Conservation (phyloP, 2,797 vertebrate species). For the Furcifer pardalis region DNA sequence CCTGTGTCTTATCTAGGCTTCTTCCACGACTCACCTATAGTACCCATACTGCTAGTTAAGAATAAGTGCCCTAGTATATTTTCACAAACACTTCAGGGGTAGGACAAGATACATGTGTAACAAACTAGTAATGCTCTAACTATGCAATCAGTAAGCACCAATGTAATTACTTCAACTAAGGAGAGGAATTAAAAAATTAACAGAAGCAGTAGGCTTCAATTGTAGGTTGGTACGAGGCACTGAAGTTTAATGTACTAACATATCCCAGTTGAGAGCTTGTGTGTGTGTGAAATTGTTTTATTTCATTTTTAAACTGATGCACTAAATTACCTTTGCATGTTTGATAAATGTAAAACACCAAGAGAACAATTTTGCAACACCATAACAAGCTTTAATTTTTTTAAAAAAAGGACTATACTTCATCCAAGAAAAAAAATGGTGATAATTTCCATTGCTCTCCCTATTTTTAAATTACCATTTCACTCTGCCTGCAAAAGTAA, state of each 20-base stretch:
- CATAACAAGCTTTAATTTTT: conserved; percentile 41
- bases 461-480: conserved; percentile 48
- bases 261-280: background rate
- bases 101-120: too few relatives aligned
- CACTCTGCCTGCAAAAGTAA: conserved; percentile 56
- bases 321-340: conserved; percentile 44
- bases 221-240: background rate
- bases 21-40: too few relatives aligned
- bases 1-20: too few relatives aligned
- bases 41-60: too few relatives aligned
- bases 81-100: too few relatives aligned
- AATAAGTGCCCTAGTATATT: too few relatives aligned
- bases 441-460: conserved; percentile 35
- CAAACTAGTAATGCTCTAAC: too few relatives aligned
- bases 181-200: background rate
- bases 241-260: conserved; percentile 46
- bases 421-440: conserved; percentile 37
- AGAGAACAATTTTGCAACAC: conserved; percentile 31
- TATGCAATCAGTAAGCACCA: too few relatives aligned
- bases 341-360: conserved; percentile 14
- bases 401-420: too few relatives aligned
- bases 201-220: background rate
- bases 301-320: conserved; percentile 13
- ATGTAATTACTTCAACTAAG: background rate
- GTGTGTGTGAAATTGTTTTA: conserved; percentile 29